phyloP scores from a whole-genome alignment of 2,113 vertebrate genomes.

The Martes martes region DNA sequence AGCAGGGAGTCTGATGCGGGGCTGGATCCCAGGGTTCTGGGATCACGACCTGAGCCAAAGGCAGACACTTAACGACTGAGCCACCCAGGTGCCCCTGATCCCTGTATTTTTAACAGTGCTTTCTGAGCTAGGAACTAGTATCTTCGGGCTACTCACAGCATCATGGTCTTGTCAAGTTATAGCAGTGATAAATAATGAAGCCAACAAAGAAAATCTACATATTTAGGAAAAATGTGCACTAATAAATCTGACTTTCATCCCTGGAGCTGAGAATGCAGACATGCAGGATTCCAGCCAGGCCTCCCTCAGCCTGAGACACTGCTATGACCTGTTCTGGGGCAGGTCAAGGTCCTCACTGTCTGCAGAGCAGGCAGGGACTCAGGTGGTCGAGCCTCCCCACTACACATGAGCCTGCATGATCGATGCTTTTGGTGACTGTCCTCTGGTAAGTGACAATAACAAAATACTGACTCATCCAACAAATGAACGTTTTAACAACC shows the following conservation, averaged over 20 bases:
- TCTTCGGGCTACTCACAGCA: not conserved
- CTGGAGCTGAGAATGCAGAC: not conserved
- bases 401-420: not conserved
- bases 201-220: not conserved
- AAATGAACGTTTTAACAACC: constrained; percentile 50
- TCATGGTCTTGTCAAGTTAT: not conserved
- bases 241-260: not conserved
- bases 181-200: not conserved
- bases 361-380: rapidly evolving
- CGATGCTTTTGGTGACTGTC: not conserved
- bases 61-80: too few species aligned
- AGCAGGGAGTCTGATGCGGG: too few species aligned
- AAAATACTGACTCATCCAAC: constrained; percentile 51
- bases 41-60: too few species aligned
- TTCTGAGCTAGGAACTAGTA: not conserved
- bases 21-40: too few species aligned
- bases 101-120: not conserved
- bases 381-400: not conserved
- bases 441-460: constrained; percentile 11
- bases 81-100: not conserved
- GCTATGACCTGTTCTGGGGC: not conserved
- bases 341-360: not conserved
- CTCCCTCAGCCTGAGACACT: not conserved
- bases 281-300: not conserved
- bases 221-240: not conserved